A percentile compares a stretch with the other conserved stretches of the same genome.
Conservation (phyloP, 2,113 vertebrate genomes). For the Synodontis membranacea region DNA sequence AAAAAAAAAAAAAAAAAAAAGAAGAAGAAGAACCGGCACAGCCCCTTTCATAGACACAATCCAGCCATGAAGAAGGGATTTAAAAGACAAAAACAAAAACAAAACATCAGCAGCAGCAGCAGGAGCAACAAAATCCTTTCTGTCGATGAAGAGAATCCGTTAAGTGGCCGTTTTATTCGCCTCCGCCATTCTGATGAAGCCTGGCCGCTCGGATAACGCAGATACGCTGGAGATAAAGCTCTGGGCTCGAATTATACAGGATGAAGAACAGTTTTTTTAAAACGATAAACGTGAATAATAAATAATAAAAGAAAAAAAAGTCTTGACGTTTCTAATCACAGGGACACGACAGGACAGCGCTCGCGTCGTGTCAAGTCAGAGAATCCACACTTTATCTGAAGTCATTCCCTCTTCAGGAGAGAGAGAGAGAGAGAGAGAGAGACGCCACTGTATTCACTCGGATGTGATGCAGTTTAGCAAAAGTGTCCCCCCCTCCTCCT, state of each 20-base stretch:
- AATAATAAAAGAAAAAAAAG: not conserved
- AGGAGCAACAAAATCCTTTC: constrained; percentile 49
- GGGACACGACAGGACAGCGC: not conserved
- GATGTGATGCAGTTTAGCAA: not conserved
- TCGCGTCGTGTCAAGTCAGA: constrained; percentile 17
- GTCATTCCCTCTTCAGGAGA: not conserved
- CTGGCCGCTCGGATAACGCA: constrained; percentile 18
- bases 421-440: not conserved
- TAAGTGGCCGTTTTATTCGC: constrained; percentile 57
- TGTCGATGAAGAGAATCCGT: constrained; percentile 59
- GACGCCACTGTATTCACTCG: not conserved
- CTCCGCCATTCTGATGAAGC: constrained; percentile 51
- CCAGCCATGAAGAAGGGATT: constrained; percentile 27
- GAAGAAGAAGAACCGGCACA: constrained; percentile 55
- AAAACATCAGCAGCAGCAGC: not conserved
- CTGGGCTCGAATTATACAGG: not conserved
- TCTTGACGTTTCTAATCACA: not conserved
- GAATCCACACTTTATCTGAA: constrained; percentile 30
- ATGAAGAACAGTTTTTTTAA: not conserved
- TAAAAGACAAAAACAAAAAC: not conserved
- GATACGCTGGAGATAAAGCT: not conserved
- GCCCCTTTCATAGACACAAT: constrained; percentile 54
- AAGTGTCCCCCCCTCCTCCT: not conserved
- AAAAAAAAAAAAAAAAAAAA: constrained; percentile 16
- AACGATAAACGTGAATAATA: too few relatives aligned